Evolutionary conservation across 1,140 invertebrate genomes (phyloP), one percentile per base, ranked within the genome.

Genomic region (Tetramorium alpestre): DNA sequence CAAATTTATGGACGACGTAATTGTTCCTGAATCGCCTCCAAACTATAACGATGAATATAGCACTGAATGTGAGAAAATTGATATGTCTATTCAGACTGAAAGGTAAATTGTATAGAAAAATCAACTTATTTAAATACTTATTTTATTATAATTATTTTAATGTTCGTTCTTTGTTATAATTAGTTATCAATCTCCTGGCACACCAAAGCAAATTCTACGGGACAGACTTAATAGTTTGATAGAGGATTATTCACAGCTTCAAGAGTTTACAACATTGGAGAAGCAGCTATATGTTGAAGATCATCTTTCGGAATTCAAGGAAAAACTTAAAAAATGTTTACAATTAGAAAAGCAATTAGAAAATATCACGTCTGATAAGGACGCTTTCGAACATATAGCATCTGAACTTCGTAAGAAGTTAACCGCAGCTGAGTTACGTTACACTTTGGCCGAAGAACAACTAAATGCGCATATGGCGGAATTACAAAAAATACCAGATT

Each of bases 221-320:
- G n/a, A 88, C 6, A 85, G 16, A 62, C 69, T 91, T 1, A 18
- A 1, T 8, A 56, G 69, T 6, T 18, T 88, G 28, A 13, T 25
- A 5, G 28, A 58, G 28, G 77, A 90, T 58, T 72, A 64, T 47
- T 44, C 64, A 2, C 85, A 93, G 49, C 76, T 86, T 28, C 28
- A 28, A 25, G 88, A 91, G 25, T 87, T 87, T 22, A 89, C 90
- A 13, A 85, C 81, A n/a, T 85, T 90, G 10, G 88, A 87, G n/a
- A 88, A 90, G 16, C 89, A 89, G 51, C 0, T 87, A 28, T 64
- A 67, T 0, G 8, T 41, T 3, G 70, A 92, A 44, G 73, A 91
- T 3, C 6, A 38, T 18, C 10, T 67, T 33, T 33, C 3, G 3
- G 18, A 81, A n/a, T 1, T 28, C 0, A 16, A 81, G 11, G 33